Evolutionary conservation across 2,888 invertebrate genomes (phyloP), one percentile per base, ranked within the genome.

Genomic region (Chymomyza amoena): DNA sequence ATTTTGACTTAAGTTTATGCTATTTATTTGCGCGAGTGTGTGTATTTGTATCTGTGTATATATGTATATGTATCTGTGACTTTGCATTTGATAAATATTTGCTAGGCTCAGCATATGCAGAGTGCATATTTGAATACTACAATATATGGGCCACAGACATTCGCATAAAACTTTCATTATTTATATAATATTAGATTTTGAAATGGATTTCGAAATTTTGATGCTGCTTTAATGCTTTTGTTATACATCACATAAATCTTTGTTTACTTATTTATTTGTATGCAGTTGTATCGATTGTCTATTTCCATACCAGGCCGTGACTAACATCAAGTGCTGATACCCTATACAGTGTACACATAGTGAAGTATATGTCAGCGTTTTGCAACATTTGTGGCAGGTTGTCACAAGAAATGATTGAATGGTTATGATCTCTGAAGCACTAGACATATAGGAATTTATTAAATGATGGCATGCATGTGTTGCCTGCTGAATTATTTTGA

Each of bases 81-180:
- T 84, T 79, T 78, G 74, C 68, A 18, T 54, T 18, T 54, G 54
- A 54, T 54, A 79, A 82, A 82, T 84, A 80, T 84, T 84, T 82
- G 75, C 66, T 75, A 57, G 54, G 54, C 54, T 54, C 15, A 13
- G 54, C 54, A 54, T 54, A 54, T 54, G 54, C 54, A 54, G 10
- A 80, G 68, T 74, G 74, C 71, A 75, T 75, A 36, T 61, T 6
- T 61, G 36, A 32, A 32, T 61, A 13, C 7, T 15, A n/a, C n/a
- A n/a, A n/a, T n/a, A 4, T 76, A 78, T 78, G 84, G 84, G 73
- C 68, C 18, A 64, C 80, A 84, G 84, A 80, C 81, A 13, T 10
- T 45, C 10, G 39, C 39, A 10, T 32, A 13, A 45, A 45, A 45
- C 13, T 45, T 45, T 45, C 39, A 45, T 45, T 45, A 45, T 45